Base-by-base conservation (phyloP, 2,113 vertebrate species). In the Columba janthina region DNA sequence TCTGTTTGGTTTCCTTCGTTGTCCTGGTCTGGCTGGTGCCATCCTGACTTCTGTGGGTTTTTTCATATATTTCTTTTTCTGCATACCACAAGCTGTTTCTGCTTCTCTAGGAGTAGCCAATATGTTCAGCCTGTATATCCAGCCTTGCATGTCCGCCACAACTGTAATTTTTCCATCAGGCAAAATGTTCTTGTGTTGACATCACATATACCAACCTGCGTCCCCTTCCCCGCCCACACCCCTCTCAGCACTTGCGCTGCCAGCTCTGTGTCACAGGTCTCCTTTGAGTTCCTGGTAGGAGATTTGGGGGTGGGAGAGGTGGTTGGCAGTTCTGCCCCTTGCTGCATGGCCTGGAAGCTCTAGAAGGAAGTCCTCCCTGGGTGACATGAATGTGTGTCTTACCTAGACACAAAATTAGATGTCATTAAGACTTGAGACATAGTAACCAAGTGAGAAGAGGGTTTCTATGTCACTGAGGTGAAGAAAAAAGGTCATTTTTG, bases 381-480 rank as follows among this genome's bases (percentile, higher is more conserved):
- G 12, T 57, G n/a, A 34, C 7, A 12, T 19, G 19, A 67, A 22
- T 32, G 8, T 31, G 11, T 65, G 46, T 65, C 73, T 67, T 38
- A 20, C 3, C 31, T 10, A 50, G 46, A 42, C 32, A 74, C 46
- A 80, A 79, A 67, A 84, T 70, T 15, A 90, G 28, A 36, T 4
- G 5, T 79, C 29, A 31, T 77, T 61, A 80, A 77, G 54, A 78
- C 53, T 12, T 86, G 24, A 95, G 60, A 34, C n/a, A 5, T 57
- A 74, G 21, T 85, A 86, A 74, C 31, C 16, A 71, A 70, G 21
- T 0, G 0, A 38, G 11, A 80, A 28, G 34, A 80, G 26, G 4
- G 38, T 80, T 94, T 95, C 90, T 83, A 13, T 85, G 75, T 53
- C 64, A 18, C 25, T 40, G 60, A 84, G 61, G 48, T 90, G 60